Evolutionary conservation across 2,113 vertebrate genomes (phyloP), one percentile per base, ranked within the genome.

Genomic region (Microcebus jonahi): DNA sequence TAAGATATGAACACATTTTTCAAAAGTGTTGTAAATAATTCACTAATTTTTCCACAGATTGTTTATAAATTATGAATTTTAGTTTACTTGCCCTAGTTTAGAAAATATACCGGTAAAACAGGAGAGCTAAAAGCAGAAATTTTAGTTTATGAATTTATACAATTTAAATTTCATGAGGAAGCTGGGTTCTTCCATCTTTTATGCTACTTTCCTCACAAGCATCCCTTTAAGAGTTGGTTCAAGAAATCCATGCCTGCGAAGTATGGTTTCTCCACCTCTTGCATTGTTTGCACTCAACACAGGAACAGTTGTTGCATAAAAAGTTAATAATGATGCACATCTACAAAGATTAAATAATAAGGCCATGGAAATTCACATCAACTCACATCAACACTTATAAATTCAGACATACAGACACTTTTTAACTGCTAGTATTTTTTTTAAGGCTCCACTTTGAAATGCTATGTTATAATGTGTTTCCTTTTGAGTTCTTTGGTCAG

Each of bases 61-160:
- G 98, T 98, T 98, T 98, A 99, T 99, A 98, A 99, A 99, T 99
- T 99, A 99, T 99, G 98, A 98, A 99, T 99, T 98, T 98, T 98
- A 98, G 97, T 98, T 98, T 98, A 98, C 98, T 98, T 99, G 98
- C 98, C 98, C 98, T 99, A 99, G 98, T 99, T 99, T 98, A 98
- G 97, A 97, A 98, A 98, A 98, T 98, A 98, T 96, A 98, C 97
- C 90, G 90, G 98, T 98, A 97, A 98, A 98, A 98, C 96, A 0
- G 88, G 97, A 92, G 81, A 97, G 82, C 91, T 97, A 93, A 98
- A 97, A 98, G 97, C 96, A 92, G 20, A 86, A 39, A 97, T 95
- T 97, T 98, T 98, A 98, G 97, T 91, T 97, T 94, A 98, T 65
- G 90, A 98, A 96, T 59, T 97, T 97, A 94, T 96, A 95, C 97